Percentiles rank a stretch among this genome's conserved stretches.
phyloP scores from a whole-genome alignment of 2,888 invertebrate species.

The Mactromeris polynyma region DNA sequence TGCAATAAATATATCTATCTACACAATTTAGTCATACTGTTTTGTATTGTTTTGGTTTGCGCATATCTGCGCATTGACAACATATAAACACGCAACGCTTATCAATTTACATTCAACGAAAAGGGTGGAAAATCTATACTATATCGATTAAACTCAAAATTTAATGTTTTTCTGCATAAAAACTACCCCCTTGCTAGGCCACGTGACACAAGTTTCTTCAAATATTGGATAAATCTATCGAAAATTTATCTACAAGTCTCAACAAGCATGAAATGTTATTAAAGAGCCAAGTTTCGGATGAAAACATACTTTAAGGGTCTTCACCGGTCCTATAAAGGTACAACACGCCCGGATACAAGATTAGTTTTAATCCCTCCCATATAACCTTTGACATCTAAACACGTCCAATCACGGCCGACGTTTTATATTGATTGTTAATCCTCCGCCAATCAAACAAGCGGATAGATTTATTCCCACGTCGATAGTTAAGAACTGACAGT shows the following conservation, averaged over 20 bases:
- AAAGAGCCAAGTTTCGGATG: not conserved
- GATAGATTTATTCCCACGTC: conserved; percentile 32
- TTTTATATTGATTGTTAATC: not conserved
- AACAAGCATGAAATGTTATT: not conserved
- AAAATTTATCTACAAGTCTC: not conserved
- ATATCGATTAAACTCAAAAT: not conserved
- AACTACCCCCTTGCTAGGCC: not conserved
- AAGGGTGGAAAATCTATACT: too few relatives aligned
- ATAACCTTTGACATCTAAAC: not conserved
- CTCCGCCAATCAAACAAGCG: conserved; percentile 30
- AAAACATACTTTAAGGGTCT: not conserved
- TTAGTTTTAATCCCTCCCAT: conserved; percentile 27
- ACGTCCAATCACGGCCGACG: conserved; percentile 4
- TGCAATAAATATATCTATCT: too few relatives aligned
- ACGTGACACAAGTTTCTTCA: not conserved
- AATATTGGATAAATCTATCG: not conserved
- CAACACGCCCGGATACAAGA: conserved; percentile 41
- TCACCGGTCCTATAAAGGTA: conserved; percentile 22
- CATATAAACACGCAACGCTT: too few relatives aligned
- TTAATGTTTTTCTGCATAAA: too few relatives aligned
- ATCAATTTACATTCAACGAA: too few relatives aligned
- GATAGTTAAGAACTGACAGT: conserved; percentile 31
- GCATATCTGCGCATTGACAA: too few relatives aligned
- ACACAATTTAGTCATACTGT: too few relatives aligned
- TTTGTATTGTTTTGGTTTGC: too few relatives aligned